Base-by-base conservation (phyloP, 2,888 invertebrate genomes). In the Drosophila hamatofila region DNA sequence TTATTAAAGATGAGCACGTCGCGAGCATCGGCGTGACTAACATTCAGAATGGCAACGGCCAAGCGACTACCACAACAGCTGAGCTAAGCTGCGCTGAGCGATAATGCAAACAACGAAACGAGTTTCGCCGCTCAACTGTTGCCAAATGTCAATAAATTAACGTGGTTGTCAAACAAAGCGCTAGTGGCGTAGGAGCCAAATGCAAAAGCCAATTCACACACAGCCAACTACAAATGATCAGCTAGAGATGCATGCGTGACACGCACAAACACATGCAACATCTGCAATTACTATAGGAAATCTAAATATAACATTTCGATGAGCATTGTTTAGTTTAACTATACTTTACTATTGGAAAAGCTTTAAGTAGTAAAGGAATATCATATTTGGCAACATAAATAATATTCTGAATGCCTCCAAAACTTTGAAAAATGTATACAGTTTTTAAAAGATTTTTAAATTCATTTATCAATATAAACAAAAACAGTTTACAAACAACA, bases 121-220 rank as follows among this genome's bases (percentile, higher is more conserved):
- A 71, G 88, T 88, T 85, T 79, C 69, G 46, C 54, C 62, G 61
- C 71, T 75, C 83, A 72, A 83, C 81, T 79, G 83, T 86, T 83
- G 87, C 83, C 83, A 83, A 86, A 83, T 89, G 83, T 83, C 83
- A 83, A 83, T 83, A 83, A 88, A 85, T 73, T 77, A 83, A 83
- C 81, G 63, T 86, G 55, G 61, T 80, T 80, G 78, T 73, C 73
- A 80, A 73, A 58, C 73, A 80, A 73, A 72, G 69, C 82, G 51
- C 72, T 79, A 68, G 49, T 49, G 18, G 83, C 83, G 88, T 88
- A 88, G 88, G 80, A 83, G 75, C 70, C 48, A 66, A 67, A 73
- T 69, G 80, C 78, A 75, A 71, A 54, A 44, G 44, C 16, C 51
- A 63, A 52, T 63, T 54, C 62, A 62, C 57, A 62, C 57, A 64